Percentiles rank a stretch among this genome's conserved stretches.
Conservation (phyloP, 1,140 invertebrate species). For the Coenobita brevimanus region DNA sequence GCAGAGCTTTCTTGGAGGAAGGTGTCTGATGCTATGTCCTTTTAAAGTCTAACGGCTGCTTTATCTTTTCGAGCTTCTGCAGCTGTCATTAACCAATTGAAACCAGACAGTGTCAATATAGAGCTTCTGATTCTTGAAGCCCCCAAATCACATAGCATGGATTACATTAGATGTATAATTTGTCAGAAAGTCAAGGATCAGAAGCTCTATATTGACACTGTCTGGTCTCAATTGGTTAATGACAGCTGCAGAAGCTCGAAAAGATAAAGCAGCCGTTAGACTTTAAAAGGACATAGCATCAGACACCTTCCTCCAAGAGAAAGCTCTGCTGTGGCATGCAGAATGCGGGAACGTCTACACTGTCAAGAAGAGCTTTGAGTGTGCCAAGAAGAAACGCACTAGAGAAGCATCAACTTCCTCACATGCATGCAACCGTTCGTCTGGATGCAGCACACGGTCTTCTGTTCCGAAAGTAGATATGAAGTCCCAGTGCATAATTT, state of each 20-base stretch:
- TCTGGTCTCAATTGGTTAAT: background rate
- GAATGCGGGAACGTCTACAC: too few relatives aligned
- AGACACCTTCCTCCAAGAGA: too few relatives aligned
- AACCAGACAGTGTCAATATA: background rate
- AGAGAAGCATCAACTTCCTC: too few relatives aligned
- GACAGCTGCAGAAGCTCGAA: background rate
- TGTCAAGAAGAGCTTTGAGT: too few relatives aligned
- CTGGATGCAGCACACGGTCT: too few relatives aligned
- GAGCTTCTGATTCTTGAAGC: background rate
- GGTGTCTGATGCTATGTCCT: too few relatives aligned
- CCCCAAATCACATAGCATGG: background rate
- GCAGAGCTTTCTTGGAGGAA: too few relatives aligned
- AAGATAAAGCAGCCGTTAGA: constrained; percentile 4
- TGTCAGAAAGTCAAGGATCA: background rate
- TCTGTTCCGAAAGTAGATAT: too few relatives aligned
- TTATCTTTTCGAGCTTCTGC: background rate
- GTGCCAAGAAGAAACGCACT: too few relatives aligned
- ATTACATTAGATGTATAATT: constrained; percentile 6
- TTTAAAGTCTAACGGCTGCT: background rate
- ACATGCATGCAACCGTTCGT: too few relatives aligned
- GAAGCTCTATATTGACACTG: background rate
- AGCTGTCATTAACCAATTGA: constrained; percentile 3
- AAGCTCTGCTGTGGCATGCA: too few relatives aligned
- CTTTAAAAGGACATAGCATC: constrained; percentile 1
- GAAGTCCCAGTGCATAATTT: too few relatives aligned